These are phyloP conservation scores for Streblospio benedicti DNA, from an alignment of 1,140 invertebrate species.

Conservation along the genomic window DNA sequence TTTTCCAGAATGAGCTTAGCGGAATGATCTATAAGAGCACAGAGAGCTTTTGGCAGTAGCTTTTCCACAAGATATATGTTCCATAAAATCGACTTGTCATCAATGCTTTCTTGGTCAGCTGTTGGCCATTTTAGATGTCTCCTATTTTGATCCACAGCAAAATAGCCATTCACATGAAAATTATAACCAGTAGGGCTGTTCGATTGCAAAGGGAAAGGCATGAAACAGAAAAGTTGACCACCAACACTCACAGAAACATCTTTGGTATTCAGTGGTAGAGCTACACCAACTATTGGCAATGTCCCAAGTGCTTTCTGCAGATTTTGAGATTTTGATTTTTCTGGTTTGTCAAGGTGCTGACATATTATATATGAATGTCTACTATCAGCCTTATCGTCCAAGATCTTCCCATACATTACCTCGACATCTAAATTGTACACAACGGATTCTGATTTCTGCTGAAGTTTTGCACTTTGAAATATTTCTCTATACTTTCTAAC, in stretches of 20 bases:
- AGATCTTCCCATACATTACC: background rate
- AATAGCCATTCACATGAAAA: conserved; percentile 24
- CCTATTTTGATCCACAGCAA: conserved; percentile 24
- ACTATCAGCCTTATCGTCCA: background rate
- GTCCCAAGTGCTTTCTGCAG: background rate
- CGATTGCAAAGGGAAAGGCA: conserved; percentile 20
- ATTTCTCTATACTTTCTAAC: background rate
- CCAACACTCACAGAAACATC: background rate
- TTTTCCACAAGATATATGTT: conserved; percentile 15
- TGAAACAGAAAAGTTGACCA: conserved; percentile 20
- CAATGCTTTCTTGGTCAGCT: conserved; percentile 8
- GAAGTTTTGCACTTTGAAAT: background rate
- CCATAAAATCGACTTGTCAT: conserved; percentile 16
- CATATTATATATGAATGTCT: background rate
- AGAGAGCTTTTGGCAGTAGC: too few species aligned
- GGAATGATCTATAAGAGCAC: too few species aligned
- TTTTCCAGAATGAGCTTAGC: too few species aligned
- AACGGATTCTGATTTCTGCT: too few species aligned
- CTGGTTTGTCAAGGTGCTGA: conserved; percentile 5
- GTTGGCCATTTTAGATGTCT: conserved; percentile 28
- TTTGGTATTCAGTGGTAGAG: conserved; percentile 1
- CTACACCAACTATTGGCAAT: conserved; percentile 7
- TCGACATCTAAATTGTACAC: too few species aligned
- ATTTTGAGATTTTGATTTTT: background rate
- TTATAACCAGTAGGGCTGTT: conserved; percentile 20